A percentile compares a stretch with the other conserved stretches of the same genome.
Conservation (phyloP, 2,113 vertebrate species). For the Origma solitaria region DNA sequence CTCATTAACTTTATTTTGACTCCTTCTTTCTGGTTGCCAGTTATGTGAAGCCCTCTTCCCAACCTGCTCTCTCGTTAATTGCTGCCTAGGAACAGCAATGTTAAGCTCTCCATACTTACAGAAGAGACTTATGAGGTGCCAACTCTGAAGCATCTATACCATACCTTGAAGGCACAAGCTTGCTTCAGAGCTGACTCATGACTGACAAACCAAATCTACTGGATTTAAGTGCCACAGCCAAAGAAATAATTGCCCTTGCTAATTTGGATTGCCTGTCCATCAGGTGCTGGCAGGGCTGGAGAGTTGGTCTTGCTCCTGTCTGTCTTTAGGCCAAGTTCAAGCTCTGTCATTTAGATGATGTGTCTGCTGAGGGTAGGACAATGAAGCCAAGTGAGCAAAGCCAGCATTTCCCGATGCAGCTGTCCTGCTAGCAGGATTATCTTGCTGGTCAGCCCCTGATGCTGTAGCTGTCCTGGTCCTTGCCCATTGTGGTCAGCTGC, state of each 20-base stretch:
- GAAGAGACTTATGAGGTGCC: not conserved
- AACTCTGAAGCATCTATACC: not conserved
- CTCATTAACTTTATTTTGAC: not conserved
- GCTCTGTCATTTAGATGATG: not conserved
- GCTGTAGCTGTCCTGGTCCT: not conserved
- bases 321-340: not conserved
- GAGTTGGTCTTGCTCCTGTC: not conserved
- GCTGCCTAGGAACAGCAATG: not conserved
- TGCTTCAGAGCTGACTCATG: conserved; percentile 11
- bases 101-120: not conserved
- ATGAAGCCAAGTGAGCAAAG: not conserved
- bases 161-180: conserved; percentile 23
- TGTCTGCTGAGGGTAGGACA: not conserved
- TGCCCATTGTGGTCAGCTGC: not conserved
- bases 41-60: not conserved
- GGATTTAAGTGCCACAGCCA: not conserved
- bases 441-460: not conserved
- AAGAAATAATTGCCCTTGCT: not conserved
- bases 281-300: not conserved
- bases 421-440: not conserved
- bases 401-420: not conserved
- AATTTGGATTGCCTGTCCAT: not conserved
- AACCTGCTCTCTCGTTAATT: not conserved
- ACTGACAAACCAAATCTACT: not conserved
- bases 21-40: not conserved